phyloP scores from a whole-genome alignment of 2,888 invertebrate species.

The Dryomyza anilis region DNA sequence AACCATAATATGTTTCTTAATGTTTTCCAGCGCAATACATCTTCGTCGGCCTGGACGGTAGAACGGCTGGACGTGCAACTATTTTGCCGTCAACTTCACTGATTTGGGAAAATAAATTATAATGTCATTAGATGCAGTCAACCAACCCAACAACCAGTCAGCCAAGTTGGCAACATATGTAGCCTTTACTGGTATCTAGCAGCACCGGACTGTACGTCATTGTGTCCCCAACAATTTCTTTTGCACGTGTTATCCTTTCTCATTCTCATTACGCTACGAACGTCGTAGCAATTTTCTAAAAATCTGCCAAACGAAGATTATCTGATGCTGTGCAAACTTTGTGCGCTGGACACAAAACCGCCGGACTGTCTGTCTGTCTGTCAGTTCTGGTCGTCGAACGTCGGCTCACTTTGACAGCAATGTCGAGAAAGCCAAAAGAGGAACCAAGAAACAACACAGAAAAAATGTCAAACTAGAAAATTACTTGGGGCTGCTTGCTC shows the following conservation, averaged over 20 bases:
- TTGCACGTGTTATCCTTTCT: constrained; percentile 38
- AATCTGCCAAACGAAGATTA: constrained; percentile 57
- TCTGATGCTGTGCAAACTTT: constrained; percentile 36
- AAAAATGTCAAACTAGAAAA: constrained; percentile 12
- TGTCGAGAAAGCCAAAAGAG: no score
- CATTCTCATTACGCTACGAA: constrained; percentile 40
- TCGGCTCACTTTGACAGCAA: no score
- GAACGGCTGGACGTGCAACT: not conserved
- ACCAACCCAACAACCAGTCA: no score
- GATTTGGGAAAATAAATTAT: constrained; percentile 56
- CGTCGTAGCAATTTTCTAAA: constrained; percentile 53
- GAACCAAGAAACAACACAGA: no score
- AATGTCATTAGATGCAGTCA: constrained; percentile 53
- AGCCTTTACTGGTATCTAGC: no score
- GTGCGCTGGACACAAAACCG: not conserved
- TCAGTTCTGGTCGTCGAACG: no score
- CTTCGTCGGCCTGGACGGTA: constrained; percentile 9
- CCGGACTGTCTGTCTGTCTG: not conserved
- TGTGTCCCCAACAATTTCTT: not conserved
- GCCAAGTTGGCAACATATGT: no score
- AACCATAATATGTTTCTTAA: constrained; percentile 16
- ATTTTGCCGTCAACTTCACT: constrained; percentile 29
- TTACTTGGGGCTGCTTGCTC: not conserved
- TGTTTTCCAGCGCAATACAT: not conserved
- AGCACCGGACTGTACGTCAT: constrained; percentile 10